A percentile compares a stretch with the other conserved stretches of the same genome.
Evolutionary conservation across 2,113 vertebrate species (phyloP).

Genomic region (Melanostigma gelatinosum): DNA sequence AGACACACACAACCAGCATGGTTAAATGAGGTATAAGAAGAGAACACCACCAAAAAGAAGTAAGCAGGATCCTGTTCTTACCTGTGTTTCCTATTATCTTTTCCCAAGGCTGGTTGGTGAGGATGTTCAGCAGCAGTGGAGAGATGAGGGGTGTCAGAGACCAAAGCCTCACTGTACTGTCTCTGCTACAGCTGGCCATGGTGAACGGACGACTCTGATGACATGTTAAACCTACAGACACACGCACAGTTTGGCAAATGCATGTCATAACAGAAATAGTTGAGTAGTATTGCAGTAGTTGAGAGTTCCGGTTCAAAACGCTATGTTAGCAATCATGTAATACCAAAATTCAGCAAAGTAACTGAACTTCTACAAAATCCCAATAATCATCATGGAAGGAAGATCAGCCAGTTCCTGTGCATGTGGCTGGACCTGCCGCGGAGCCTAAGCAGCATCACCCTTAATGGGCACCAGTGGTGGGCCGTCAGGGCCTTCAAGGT

Average conservation of each 20-base stretch:
- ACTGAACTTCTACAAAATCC: neutral
- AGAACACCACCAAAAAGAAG: neutral
- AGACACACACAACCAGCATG: neutral
- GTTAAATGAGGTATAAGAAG: neutral
- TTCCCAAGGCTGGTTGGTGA: slow-evolving; percentile 92
- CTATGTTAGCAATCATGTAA: neutral
- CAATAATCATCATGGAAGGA: neutral
- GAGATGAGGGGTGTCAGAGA: slow-evolving; percentile 91
- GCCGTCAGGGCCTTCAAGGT: no score
- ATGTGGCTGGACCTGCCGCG: neutral
- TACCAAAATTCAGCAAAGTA: neutral
- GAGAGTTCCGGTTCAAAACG: neutral
- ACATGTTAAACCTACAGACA: slow-evolving; percentile 89
- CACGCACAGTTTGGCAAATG: neutral
- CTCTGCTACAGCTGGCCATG: slow-evolving; percentile 97
- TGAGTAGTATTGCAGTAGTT: neutral
- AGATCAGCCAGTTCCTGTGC: neutral
- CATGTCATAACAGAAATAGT: neutral
- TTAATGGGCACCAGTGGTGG: neutral
- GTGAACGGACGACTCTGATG: slow-evolving; percentile 94
- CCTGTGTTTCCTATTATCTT: slow-evolving; percentile 93
- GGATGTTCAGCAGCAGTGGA: slow-evolving; percentile 90
- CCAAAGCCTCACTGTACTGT: slow-evolving; percentile 98
- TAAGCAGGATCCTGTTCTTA: slow-evolving; percentile 54
- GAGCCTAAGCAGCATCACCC: neutral